Percentiles rank a stretch among this genome's conserved stretches.
Evolutionary conservation across 64 coral and sea anemone species (phyloP).

Genomic region (Stylophora pistillata): DNA sequence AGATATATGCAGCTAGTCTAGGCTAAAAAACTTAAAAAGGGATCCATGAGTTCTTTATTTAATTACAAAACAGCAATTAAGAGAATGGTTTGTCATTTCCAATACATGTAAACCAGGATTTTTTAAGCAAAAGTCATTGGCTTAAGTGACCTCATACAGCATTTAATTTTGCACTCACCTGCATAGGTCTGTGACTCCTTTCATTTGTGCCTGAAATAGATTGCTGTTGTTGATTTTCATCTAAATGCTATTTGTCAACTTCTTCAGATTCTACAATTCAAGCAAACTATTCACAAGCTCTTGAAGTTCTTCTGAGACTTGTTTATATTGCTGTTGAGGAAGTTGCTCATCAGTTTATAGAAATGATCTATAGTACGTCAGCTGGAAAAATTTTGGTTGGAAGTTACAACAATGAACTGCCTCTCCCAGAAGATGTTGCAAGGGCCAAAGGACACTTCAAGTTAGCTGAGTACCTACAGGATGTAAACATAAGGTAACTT

Average conservation of each 20-base stretch:
- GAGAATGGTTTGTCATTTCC: no score
- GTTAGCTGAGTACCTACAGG: background rate
- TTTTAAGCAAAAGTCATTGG: no score
- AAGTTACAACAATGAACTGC: background rate
- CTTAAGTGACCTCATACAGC: no score
- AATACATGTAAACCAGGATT: no score
- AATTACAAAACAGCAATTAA: no score
- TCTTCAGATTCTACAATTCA: background rate
- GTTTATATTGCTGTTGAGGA: conserved; percentile 3
- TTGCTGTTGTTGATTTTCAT: no score
- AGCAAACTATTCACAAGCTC: background rate
- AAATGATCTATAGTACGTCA: conserved; percentile 14
- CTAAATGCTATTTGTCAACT: background rate
- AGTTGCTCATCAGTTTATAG: background rate
- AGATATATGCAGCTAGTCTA: background rate
- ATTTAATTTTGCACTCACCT: no score
- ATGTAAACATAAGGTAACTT: conserved; percentile 11
- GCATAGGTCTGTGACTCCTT: no score
- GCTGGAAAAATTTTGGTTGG: background rate
- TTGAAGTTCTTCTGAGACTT: background rate
- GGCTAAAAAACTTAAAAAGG: no score
- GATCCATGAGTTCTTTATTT: no score
- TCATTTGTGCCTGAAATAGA: no score
- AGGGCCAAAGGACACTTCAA: conserved; percentile 11
- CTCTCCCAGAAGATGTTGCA: conserved; percentile 20